Base-by-base conservation (phyloP, 2,888 invertebrate genomes). In the Lepidocyrtoides sp. region DNA sequence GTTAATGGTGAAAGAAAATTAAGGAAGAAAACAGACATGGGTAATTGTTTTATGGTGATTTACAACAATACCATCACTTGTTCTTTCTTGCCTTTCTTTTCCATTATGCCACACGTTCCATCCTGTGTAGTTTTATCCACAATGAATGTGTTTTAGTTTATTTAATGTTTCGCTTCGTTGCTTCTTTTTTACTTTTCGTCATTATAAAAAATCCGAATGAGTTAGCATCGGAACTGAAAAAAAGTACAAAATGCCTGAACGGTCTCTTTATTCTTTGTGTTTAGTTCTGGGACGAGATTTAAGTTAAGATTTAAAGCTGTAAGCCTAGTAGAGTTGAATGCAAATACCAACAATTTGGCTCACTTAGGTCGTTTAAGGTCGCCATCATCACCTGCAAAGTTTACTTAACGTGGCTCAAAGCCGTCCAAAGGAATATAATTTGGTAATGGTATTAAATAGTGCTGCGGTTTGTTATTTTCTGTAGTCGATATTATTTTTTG, bases 1-100 rank as follows among this genome's bases (percentile, higher is more conserved):
- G 26, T 48, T 44, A 48, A 75, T 75, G 75, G 75, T 75, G 48
- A 75, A 75, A 75, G 75, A 75, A 75, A 75, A 75, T 75, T 75
- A 44, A 44, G 75, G 48, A 75, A 75, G 48, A 44, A 75, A n/a
- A 75, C 75, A 48, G 14, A 48, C 75, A 48, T 48, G 48, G 75
- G 44, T 8, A 48, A 75, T 75, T 75, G 75, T 75, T 75, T 75
- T 48, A 75, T 14, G 48, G 75, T 75, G 75, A 75, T 75, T 75
- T 75, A 75, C 75, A 75, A 75, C 75, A 75, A 75, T 75, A 48
- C 26, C 75, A 75, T 75, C 75, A 75, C 75, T 75, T 75, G 75
- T 75, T 75, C 75, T 75, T 75, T 75, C 75, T 48, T 75, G 48
- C 75, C 48, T 23, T 26, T 48, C 12, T 26, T 75, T 75, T 7